Conservation (phyloP, 1,140 invertebrate genomes). For the Ctenoplectra terminalis region DNA sequence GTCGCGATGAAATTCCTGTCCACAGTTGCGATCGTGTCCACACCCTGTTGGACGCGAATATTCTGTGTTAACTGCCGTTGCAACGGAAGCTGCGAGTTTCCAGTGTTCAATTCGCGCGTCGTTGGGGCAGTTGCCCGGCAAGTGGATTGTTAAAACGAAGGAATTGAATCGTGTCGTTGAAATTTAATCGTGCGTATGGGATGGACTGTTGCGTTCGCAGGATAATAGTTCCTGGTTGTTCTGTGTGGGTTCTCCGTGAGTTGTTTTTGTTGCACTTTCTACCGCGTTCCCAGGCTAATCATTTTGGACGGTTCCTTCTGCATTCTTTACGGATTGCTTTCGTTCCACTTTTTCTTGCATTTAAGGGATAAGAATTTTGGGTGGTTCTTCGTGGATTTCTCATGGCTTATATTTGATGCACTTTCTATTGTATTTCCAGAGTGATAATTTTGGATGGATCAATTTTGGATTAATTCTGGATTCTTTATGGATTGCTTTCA, state of each 20-base stretch:
- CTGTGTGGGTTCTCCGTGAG: rapidly evolving
- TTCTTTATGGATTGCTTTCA: too few species aligned
- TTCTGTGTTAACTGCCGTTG: constrained; percentile 6
- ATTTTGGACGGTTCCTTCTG: too few species aligned
- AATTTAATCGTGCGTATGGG: not conserved
- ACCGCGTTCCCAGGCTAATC: too few species aligned
- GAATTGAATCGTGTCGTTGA: not conserved
- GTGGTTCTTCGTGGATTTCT: too few species aligned
- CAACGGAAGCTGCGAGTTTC: not conserved
- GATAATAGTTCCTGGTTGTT: not conserved
- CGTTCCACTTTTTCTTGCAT: too few species aligned
- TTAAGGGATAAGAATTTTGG: too few species aligned
- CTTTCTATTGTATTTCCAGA: too few species aligned
- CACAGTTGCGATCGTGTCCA: not conserved
- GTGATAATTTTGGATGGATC: too few species aligned
- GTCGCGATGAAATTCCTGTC: not conserved
- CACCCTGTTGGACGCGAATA: not conserved
- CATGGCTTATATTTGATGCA: too few species aligned
- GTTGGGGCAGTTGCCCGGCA: not conserved
- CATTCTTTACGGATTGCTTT: too few species aligned
- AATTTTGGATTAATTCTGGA: too few species aligned
- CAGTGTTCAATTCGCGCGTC: not conserved
- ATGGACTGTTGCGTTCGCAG: not conserved
- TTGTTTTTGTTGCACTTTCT: not conserved
- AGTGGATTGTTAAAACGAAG: too few species aligned